Conservation (phyloP, 2,888 invertebrate genomes). For the Amblyjoppa fuscipennis region DNA sequence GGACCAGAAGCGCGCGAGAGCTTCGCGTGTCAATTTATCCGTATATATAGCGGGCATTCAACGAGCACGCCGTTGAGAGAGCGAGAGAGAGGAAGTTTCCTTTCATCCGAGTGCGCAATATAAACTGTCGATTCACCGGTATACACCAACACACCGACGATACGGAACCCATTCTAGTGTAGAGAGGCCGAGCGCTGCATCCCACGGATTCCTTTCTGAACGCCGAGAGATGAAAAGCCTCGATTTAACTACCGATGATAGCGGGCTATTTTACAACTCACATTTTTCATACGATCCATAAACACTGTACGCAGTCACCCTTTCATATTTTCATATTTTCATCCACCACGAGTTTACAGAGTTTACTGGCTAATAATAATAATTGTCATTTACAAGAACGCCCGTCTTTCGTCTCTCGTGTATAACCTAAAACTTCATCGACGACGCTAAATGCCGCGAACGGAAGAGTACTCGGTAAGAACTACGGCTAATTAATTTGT, state of each 20-base stretch:
- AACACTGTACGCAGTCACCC: background rate
- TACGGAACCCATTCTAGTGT: constrained; percentile 44
- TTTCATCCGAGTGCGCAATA: constrained; percentile 57
- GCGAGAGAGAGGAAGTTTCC: constrained; percentile 30
- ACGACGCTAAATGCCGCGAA: background rate
- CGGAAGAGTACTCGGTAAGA: background rate
- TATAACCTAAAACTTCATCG: background rate
- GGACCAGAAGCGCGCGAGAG: constrained; percentile 57
- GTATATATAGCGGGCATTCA: constrained; percentile 46
- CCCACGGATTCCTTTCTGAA: constrained; percentile 18
- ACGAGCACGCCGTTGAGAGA: constrained; percentile 30
- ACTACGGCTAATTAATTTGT: background rate
- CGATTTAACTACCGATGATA: constrained; percentile 43
- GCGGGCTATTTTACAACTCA: constrained; percentile 3
- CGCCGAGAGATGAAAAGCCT: constrained; percentile 31
- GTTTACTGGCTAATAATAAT: background rate
- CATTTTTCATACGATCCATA: constrained; percentile 22
- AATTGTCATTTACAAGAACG: background rate
- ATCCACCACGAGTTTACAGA: background rate
- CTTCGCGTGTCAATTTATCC: constrained; percentile 62
- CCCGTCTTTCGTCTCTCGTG: background rate
- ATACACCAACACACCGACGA: constrained; percentile 43
- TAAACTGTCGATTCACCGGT: constrained; percentile 58
- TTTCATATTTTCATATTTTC: background rate
- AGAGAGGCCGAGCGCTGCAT: background rate